Base-by-base conservation (phyloP, 1,140 invertebrate genomes). In the Dendrolimus punctatus region DNA sequence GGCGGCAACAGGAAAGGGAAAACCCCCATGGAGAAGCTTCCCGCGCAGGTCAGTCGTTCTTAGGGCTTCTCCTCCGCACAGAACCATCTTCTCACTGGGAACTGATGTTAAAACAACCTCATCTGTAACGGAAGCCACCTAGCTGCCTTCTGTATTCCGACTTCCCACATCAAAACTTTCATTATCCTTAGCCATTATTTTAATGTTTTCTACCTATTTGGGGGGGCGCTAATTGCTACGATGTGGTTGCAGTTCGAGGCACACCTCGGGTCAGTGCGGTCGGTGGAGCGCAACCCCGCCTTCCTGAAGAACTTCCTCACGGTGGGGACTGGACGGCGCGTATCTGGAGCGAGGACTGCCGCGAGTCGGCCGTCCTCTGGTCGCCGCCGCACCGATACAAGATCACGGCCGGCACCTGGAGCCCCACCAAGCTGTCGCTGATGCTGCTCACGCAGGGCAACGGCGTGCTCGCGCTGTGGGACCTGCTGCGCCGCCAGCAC, bases 291-390 rank as follows among this genome's bases (percentile, higher is more conserved):
- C 64, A 97, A 97, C 88, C 94, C 95, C 6, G 92, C 91, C 8
- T 96, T 95, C 84, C 89, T 95, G 0, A 95, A 95, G 78, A 96
- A 97, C 82, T 97, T 97, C 76, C 85, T 98, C 8, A 95, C 95
- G 4, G 92, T 97, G 46, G 95, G 95, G 95, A 97, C 84, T 97
- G 95, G 93, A 95, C 93, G 40, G 92, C 93, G 2, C 91, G 93
- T 67, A 92, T 98, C 61, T 97, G 95, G 94, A 94, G 95, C 0
- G 96, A 98, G 85, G 96, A 98, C 71, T 95, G 95, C 70, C 91
- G 91, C 53, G 95, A 97, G 74, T 95, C 94, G 49, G 91, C 94
- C 8, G 94, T 97, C 41, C 91, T 96, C 67, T 96, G 94, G 95
- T 96, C 95, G 44, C 93, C 92, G 88, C 94, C 88, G 60, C 91